Evolutionary conservation across 2,113 vertebrate genomes (phyloP), one percentile per base, ranked within the genome.

Genomic region (Ramphastos sulfuratus): DNA sequence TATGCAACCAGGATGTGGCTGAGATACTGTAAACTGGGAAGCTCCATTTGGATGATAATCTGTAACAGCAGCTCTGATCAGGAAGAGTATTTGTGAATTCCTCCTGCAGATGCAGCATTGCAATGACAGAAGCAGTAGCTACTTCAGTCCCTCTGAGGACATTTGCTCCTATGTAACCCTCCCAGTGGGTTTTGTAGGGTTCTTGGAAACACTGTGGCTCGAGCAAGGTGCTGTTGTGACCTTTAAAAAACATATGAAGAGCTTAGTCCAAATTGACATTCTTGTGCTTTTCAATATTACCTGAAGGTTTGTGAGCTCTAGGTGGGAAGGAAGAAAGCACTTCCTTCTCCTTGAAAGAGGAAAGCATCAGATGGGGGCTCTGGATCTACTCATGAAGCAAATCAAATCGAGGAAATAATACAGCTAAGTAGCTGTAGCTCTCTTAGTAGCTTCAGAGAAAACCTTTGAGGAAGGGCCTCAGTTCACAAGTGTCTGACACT

Each of bases 301-400:
- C 46, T 77, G 33, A 67, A 75, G 28, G 19, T 71, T 42, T 60
- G 24, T 27, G 15, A 94, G 28, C 14, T 54, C 17, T 52, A 54
- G 2, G 14, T 69, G 19, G 37, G 23, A 82, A 6, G 60, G 1
- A 59, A 84, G 8, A 2, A 2, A 2, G 6, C 6, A 46, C 61
- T 85, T 65, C 3, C 27, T 44, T 66, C 44, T 60, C n/a, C 27
- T 50, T 66, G 31, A 75, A 78, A 35, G 28, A 39, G 10, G 15
- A 56, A 48, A 81, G 5, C 21, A 25, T 56, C 27, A 46, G 1
- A 4, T 1, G 7, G 15, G 5, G 4, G 1, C 8, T 58, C n/a
- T 82, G 44, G n/a, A 25, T 23, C 24, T 15, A 21, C 6, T 28
- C 46, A 54, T 66, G 18, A 70, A 80, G 39, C 27, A 73, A 50